Percentiles rank a stretch among this genome's conserved stretches.
Conservation (phyloP, 2,888 invertebrate species). For the Hyppa rectilinea region DNA sequence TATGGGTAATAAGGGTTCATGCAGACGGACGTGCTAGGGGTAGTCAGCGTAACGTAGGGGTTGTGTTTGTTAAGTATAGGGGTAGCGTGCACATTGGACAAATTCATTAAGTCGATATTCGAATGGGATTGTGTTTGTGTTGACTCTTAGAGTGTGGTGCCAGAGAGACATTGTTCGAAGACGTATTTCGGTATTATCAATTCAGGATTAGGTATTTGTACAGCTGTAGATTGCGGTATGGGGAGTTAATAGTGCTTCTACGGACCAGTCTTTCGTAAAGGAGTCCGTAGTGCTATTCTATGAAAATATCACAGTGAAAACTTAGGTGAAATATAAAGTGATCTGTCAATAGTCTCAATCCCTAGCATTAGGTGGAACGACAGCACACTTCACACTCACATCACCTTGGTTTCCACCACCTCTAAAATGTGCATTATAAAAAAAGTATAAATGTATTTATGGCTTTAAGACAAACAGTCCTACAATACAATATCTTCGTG, state of each 20-base stretch:
- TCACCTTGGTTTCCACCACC: too few species aligned
- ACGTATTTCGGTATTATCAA: background rate
- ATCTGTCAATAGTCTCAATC: too few species aligned
- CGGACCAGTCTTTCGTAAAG: background rate
- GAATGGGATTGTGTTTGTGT: conserved; percentile 14
- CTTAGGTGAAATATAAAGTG: too few species aligned
- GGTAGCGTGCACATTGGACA: conserved; percentile 50
- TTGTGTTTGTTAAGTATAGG: conserved; percentile 21
- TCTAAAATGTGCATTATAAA: too few species aligned
- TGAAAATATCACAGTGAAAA: too few species aligned
- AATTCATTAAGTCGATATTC: conserved; percentile 43
- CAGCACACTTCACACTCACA: too few species aligned
- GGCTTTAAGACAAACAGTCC: too few species aligned
- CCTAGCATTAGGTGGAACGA: too few species aligned
- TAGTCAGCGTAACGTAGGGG: conserved; percentile 22
- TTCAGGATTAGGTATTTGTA: background rate
- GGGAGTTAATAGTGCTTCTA: background rate
- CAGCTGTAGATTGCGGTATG: background rate
- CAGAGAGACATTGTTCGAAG: conserved; percentile 6
- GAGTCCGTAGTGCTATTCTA: too few species aligned
- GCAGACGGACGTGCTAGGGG: conserved; percentile 21
- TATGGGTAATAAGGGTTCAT: conserved; percentile 17
- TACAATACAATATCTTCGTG: too few species aligned
- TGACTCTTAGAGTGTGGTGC: background rate
- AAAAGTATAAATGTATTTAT: too few species aligned